These are phyloP conservation scores for Rallus crepitans DNA, from an alignment of 2,797 vertebrate species.

Conservation along the genomic window DNA sequence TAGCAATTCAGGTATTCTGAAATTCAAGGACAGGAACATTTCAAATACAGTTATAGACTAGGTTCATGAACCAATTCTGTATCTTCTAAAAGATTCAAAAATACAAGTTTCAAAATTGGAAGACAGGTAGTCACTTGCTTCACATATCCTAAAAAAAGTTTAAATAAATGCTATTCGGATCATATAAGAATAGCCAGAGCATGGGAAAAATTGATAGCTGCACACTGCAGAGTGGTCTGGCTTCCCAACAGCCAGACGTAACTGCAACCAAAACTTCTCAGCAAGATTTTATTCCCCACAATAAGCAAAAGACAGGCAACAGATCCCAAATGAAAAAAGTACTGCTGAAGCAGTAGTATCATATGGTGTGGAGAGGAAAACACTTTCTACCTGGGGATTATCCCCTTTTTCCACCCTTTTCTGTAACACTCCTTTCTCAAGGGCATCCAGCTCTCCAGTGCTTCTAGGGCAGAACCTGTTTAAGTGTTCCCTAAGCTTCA, in stretches of 20 bases:
- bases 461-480: not conserved
- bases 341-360: not conserved
- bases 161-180: not conserved
- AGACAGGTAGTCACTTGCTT: not conserved
- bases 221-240: not conserved
- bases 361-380: not conserved
- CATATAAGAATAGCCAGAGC: not conserved
- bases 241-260: not conserved
- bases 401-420: not conserved
- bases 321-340: not conserved
- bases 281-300: not conserved
- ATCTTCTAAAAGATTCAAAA: not conserved
- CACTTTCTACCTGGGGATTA: not conserved
- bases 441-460: not conserved
- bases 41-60: not conserved
- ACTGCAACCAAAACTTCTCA: not conserved
- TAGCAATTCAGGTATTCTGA: not conserved
- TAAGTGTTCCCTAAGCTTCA: not conserved
- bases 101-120: not conserved
- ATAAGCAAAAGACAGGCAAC: not conserved
- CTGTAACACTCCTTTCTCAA: not conserved
- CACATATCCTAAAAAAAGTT: not conserved
- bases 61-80: not conserved
- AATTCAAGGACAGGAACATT: not conserved
- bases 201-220: not conserved